These are phyloP conservation scores for Ia io DNA, from an alignment of 2,113 vertebrate species.

Conservation along the genomic window DNA sequence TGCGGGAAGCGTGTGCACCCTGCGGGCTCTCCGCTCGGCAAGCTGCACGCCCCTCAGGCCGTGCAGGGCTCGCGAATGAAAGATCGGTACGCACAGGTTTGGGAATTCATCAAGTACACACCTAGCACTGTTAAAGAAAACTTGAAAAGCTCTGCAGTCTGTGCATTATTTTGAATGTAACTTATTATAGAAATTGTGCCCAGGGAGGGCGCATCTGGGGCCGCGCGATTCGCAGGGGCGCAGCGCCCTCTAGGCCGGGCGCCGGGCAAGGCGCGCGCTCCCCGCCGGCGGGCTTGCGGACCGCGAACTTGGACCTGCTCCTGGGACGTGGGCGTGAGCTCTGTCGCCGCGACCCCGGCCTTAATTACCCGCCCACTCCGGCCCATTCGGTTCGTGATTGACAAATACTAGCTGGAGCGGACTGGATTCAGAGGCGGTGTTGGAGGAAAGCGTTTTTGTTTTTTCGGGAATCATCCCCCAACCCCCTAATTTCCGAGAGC, in stretches of 20 bases:
- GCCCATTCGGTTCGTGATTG: background rate
- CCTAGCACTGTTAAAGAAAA: conserved; percentile 39
- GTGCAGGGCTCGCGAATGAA: background rate
- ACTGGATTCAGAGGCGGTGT: background rate
- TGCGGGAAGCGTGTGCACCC: background rate
- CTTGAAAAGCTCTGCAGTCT: conserved; percentile 38
- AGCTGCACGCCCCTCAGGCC: background rate
- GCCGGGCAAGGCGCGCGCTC: background rate
- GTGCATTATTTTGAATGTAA: conserved; percentile 61
- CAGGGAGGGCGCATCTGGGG: background rate
- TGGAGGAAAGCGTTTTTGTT: background rate
- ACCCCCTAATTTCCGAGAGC: background rate
- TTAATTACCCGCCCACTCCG: background rate
- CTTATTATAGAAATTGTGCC: conserved; percentile 70
- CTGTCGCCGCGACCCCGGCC: background rate
- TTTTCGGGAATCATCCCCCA: background rate
- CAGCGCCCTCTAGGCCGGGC: conserved; percentile 76
- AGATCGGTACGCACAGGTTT: background rate
- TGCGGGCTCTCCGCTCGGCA: background rate
- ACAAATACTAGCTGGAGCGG: background rate
- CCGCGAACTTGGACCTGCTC: conserved; percentile 56
- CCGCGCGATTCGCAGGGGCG: conserved; percentile 35
- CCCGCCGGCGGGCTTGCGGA: background rate
- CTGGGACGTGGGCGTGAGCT: background rate
- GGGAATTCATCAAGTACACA: background rate